Evolutionary conservation across 2,797 vertebrate genomes (phyloP), one percentile per base, ranked within the genome.

Genomic region (Percopsis omiscomaycus): DNA sequence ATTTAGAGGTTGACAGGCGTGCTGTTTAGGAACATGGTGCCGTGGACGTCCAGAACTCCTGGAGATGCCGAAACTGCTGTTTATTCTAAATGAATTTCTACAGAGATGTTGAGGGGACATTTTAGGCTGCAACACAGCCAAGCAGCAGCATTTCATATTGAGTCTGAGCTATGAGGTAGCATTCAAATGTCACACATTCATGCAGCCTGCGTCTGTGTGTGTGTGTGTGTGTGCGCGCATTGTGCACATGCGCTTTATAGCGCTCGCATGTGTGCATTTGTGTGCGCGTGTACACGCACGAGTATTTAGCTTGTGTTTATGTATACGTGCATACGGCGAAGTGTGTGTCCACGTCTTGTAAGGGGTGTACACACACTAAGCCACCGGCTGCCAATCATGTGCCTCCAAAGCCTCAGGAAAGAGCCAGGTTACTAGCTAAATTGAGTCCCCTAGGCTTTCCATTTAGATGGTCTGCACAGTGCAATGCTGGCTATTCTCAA

Each of bases 1-100:
- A 84, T 90, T 85, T 86, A 85, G 86, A 84, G 85, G 87, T 42
- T 88, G 86, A 85, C 88, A 86, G 82, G 83, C 86, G 50, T 78
- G 85, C 72, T 80, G 86, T 71, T 83, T 65, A 57, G 70, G 66
- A 82, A 84, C 82, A 75, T 28, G 47, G 77, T 50, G 74, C 80
- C 69, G 80, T 71, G 76, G 77, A 71, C 78, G 77, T 45, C 32
- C 46, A 13, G 44, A 51, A 30, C 53, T 48, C 29, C 42, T 28
- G 62, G 69, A 81, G 73, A 84, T 80, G 66, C 66, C n/a, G 44
- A 58, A 44, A 85, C 77, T 47, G 88, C 84, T 83, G 84, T 87
- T 78, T 79, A 60, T 56, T 61, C 57, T 72, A 86, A 86, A 88
- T 84, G 45, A 83, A 55, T 32, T 27, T 52, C 47, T 55, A 3